Conservation (phyloP, 2,113 vertebrate genomes). For the Nothocercus julius region DNA sequence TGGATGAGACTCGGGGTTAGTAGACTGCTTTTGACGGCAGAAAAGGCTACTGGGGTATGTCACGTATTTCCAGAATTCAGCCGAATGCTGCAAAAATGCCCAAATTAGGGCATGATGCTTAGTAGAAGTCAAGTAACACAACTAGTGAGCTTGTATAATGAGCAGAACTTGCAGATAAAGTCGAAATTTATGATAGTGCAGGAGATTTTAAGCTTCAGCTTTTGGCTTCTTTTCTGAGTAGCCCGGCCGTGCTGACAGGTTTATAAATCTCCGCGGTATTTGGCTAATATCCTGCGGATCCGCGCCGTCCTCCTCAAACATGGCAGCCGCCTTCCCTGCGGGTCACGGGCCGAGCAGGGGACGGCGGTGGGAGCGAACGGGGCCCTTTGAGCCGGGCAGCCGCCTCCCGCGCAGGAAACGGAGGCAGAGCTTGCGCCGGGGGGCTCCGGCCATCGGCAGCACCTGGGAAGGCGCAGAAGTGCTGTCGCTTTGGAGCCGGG, state of each 20-base stretch:
- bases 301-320: background rate
- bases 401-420: background rate
- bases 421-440: background rate
- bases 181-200: background rate
- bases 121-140: constrained; percentile 8
- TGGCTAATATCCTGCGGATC: background rate
- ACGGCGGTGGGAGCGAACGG: background rate
- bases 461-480: background rate
- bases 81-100: constrained; percentile 58
- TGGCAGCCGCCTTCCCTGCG: constrained; percentile 19
- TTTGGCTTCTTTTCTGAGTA: background rate
- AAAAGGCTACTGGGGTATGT: background rate
- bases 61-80: constrained; percentile 38
- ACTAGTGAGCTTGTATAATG: background rate
- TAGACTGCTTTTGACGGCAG: background rate
- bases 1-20: background rate
- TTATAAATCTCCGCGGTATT: background rate
- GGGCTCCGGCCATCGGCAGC: rapidly evolving
- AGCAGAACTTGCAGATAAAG: constrained; percentile 22
- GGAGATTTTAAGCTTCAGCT: background rate
- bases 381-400: background rate
- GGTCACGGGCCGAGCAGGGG: constrained; percentile 4
- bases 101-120: constrained; percentile 60
- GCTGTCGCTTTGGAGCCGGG: background rate
- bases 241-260: background rate